Evolutionary conservation across 2,888 invertebrate genomes (phyloP), one percentile per base, ranked within the genome.

Genomic region (Stenchaetothrips biformis): DNA sequence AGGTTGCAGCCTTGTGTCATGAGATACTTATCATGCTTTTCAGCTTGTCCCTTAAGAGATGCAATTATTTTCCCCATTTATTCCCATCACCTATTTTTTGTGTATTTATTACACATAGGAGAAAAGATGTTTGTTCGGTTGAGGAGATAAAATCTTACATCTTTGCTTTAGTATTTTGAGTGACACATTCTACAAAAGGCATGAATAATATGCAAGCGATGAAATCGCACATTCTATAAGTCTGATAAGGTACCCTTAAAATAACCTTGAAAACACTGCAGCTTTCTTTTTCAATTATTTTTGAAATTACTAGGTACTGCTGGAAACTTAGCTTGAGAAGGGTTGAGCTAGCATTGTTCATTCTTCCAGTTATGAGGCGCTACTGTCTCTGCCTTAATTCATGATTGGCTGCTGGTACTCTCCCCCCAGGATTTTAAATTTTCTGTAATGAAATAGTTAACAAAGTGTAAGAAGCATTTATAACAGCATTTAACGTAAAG

Each of bases 401-500:
- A 37, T 37, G 37, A 37, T 37, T 37, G 37, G 2, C 4, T 1
- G 2, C 37, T 37, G 37, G 37, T 37, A 2, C 2, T 4, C 37
- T 4, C 37, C 37, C 37, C 37, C 37, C 37, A 37, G 37, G 2
- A 37, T 37, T 37, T 80, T 48, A 79, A 78, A 78, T 78, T 80
- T 78, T 62, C 74, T 80, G 74, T 79, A 62, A 67, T 80, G 59
- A 67, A 77, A 80, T 82, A 81, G 82, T 81, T 81, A 37, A 37
- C 4, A 4, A 37, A 37, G 37, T 37, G 37, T 37, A 37, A 53
- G 16, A 7, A 53, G 53, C 53, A 53, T 53, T 53, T 53, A 53
- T 2, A 53, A 53, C 2, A 53, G 53, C 53, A 53, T 53, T 53
- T 53, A 53, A 53, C 16, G 2, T 53, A 13, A 9, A 53, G 2